phyloP scores from a whole-genome alignment of 2,113 vertebrate genomes.

The Corvus cornix region DNA sequence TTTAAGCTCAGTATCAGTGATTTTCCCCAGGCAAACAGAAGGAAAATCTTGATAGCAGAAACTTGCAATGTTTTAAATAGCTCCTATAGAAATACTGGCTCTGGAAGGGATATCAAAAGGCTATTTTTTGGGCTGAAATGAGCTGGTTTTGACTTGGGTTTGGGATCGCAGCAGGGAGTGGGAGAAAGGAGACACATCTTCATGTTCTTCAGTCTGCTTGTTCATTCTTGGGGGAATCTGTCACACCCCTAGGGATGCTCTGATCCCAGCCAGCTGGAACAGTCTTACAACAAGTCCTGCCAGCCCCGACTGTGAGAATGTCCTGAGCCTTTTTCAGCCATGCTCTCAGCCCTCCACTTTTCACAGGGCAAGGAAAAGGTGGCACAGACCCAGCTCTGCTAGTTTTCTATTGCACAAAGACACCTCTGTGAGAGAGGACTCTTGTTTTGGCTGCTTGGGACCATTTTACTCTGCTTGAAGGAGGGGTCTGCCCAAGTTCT shows the following conservation, averaged over 20 bases:
- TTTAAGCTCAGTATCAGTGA: not conserved
- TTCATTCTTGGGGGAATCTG: conserved; percentile 67
- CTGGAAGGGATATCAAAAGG: conserved; percentile 17
- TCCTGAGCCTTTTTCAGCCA: conserved; percentile 65
- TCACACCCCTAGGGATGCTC: conserved; percentile 62
- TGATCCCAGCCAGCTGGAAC: conserved; percentile 60
- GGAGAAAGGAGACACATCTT: conserved; percentile 58
- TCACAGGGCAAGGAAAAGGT: conserved; percentile 46
- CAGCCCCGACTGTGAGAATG: conserved; percentile 59
- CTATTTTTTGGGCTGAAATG: not conserved
- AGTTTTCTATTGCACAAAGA: conserved; percentile 52
- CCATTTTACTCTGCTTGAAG: conserved; percentile 22
- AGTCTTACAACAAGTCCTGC: not conserved
- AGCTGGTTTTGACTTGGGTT: conserved; percentile 36
- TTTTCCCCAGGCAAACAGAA: conserved; percentile 18
- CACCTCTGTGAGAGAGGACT: conserved; percentile 46
- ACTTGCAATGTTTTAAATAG: not conserved
- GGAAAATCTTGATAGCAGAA: conserved; percentile 1
- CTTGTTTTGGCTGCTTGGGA: conserved; percentile 36
- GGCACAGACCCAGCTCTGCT: conserved; percentile 50
- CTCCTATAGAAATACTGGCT: not conserved
- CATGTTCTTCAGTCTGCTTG: conserved; percentile 49
- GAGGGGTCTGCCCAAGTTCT: conserved; percentile 29
- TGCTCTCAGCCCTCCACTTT: conserved; percentile 53
- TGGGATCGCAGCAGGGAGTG: conserved; percentile 19